phyloP scores from a whole-genome alignment of 2,888 invertebrate genomes.

The Capitulum mitella region DNA sequence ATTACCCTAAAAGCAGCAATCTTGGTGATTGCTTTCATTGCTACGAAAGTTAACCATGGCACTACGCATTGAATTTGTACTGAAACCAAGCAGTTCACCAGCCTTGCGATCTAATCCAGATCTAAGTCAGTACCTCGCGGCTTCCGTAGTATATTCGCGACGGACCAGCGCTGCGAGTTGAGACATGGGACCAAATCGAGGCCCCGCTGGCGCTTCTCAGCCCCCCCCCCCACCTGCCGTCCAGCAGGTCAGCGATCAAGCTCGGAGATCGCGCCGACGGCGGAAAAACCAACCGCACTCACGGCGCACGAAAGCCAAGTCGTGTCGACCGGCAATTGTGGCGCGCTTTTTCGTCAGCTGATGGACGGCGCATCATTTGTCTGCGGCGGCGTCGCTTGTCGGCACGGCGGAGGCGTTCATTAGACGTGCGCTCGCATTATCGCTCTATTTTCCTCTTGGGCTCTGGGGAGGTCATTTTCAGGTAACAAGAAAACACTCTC shows the following conservation, averaged over 20 bases:
- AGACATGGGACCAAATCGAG: too few species aligned
- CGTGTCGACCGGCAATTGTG: not conserved
- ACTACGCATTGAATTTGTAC: too few species aligned
- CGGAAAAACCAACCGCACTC: not conserved
- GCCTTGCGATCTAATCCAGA: too few species aligned
- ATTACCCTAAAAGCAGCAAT: too few species aligned
- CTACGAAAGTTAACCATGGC: too few species aligned
- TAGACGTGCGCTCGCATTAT: not conserved
- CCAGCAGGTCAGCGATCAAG: not conserved
- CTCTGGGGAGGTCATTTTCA: slow-evolving; percentile 1
- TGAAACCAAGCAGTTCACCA: too few species aligned
- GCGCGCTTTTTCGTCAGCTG: not conserved
- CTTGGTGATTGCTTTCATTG: too few species aligned
- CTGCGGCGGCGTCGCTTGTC: not conserved
- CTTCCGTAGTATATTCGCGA: too few species aligned
- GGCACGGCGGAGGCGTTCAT: not conserved
- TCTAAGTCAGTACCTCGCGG: too few species aligned
- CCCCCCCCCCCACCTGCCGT: not conserved
- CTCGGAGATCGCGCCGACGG: not conserved
- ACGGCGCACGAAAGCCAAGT: not conserved
- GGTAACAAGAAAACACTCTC: slow-evolving; percentile 21
- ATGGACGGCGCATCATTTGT: not conserved
- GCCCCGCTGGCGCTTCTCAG: too few species aligned
- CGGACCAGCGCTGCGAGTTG: too few species aligned
- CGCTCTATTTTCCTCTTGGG: not conserved